Evolutionary conservation across 92 coral and sea anemone species (phyloP).

Genomic region (Ricordea florida): DNA sequence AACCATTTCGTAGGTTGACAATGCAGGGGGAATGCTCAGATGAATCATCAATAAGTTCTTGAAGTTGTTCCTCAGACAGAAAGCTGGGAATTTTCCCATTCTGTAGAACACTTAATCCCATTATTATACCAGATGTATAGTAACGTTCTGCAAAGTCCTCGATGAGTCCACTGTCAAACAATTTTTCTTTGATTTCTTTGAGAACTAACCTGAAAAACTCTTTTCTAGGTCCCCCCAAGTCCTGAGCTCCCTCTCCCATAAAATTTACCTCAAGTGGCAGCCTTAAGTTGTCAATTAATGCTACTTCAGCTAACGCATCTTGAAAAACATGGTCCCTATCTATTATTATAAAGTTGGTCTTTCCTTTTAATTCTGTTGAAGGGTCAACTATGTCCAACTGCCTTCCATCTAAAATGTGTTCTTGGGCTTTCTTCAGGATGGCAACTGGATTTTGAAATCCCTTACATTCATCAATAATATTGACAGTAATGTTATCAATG

Average conservation of each 20-base stretch:
- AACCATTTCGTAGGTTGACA: slow-evolving; percentile 40
- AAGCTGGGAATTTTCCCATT: slow-evolving; percentile 2
- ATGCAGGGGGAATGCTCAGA: slow-evolving; percentile 52
- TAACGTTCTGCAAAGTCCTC: slow-evolving; percentile 44
- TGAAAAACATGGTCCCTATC: slow-evolving; percentile 47
- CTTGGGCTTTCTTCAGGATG: slow-evolving; percentile 47
- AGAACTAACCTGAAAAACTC: slow-evolving; percentile 37
- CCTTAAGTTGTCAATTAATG: slow-evolving; percentile 26
- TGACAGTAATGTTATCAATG: neutral
- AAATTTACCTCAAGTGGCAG: slow-evolving; percentile 57
- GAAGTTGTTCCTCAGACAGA: slow-evolving; percentile 49
- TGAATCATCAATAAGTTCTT: slow-evolving; percentile 36
- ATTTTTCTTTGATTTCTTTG: slow-evolving; percentile 51
- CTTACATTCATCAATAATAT: neutral
- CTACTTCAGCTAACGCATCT: slow-evolving; percentile 28
- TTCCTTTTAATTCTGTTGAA: slow-evolving; percentile 29
- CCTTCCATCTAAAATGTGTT: slow-evolving; percentile 48
- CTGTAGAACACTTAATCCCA: slow-evolving; percentile 30
- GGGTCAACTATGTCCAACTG: slow-evolving; percentile 53
- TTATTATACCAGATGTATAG: slow-evolving; percentile 32
- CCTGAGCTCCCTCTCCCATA: slow-evolving; percentile 38
- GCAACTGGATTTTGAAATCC: slow-evolving; percentile 36
- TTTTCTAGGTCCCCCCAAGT: slow-evolving; percentile 13
- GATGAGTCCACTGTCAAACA: slow-evolving; percentile 49
- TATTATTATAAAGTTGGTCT: slow-evolving; percentile 36